Evolutionary conservation across 2,888 invertebrate genomes (phyloP).

Genomic region (Peribatodes rhomboidaria): DNA sequence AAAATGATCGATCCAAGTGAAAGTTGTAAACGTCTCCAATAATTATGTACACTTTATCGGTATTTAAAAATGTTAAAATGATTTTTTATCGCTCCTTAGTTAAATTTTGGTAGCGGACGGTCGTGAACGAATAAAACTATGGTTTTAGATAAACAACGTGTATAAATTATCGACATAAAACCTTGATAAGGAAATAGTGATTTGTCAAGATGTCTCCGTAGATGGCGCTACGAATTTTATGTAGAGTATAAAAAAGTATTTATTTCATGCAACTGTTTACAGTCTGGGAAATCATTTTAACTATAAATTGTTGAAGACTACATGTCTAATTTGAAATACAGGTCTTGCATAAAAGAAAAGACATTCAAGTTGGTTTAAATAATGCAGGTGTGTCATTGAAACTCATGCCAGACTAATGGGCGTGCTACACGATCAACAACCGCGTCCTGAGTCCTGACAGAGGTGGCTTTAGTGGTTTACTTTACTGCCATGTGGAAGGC

Average conservation of each 20-base stretch:
- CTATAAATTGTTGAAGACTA: no score
- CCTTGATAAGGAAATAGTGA: conserved; percentile 67
- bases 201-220: conserved; percentile 43
- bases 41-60: conserved; percentile 65
- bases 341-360: conserved; percentile 32
- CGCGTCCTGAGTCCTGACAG: no score
- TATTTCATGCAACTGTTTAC: no score
- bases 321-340: no score
- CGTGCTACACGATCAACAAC: no score
- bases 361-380: neutral
- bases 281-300: no score
- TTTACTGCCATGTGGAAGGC: no score
- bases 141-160: conserved; percentile 65
- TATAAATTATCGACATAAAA: no score
- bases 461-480: no score
- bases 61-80: conserved; percentile 65
- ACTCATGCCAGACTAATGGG: neutral
- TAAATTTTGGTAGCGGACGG: conserved; percentile 65
- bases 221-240: no score
- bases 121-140: conserved; percentile 56
- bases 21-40: conserved; percentile 59
- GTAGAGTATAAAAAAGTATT: no score
- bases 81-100: conserved; percentile 69
- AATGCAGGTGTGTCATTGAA: neutral
- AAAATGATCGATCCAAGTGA: conserved; percentile 65